Base-by-base conservation (phyloP, 2,113 vertebrate genomes). In the Microcebus murinus region DNA sequence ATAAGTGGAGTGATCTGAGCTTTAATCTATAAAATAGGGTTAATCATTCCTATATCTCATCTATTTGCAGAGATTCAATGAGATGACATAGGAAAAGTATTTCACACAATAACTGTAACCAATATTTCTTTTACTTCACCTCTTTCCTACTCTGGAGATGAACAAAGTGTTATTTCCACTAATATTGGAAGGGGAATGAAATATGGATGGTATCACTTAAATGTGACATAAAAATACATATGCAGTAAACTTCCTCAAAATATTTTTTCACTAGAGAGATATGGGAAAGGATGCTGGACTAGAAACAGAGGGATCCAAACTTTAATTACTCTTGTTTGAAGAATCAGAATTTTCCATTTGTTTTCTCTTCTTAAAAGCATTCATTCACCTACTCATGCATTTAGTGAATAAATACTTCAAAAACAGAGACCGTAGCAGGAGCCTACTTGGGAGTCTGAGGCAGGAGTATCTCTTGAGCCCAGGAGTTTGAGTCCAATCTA, bases 301-400 rank as follows among this genome's bases (percentile, higher is more conserved):
- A 18, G 55, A 45, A 90, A 14, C 34, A 83, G 59, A 63, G 48
- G 76, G n/a, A 84, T 36, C 8, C n/a, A 74, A 73, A 57, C 50
- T 92, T 84, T 27, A 63, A 31, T 14, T 96, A 48, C 34, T 90
- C 7, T 91, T 80, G 63, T 55, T 96, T 82, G 11, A 85, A 81
- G 93, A 89, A 95, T 61, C n/a, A 93, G 48, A 80, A 52, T 39
- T 77, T 87, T 42, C 71, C 12, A 68, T 10, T 29, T 50, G 25
- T 42, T 85, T 79, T 48, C 23, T 70, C 3, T 65, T 42, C 29
- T 87, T 84, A 34, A 90, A 92, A 94, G 50, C 55, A 90, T n/a
- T 63, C 11, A 76, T 80, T 91, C 5, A 8, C 14, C 34, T 52
- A n/a, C 80, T 92, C 34, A 29, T 21, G 31, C 50, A 70, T 31